These are phyloP conservation scores for Cladopsammia gracilis DNA, from an alignment of 64 coral and sea anemone genomes.

Conservation along the genomic window DNA sequence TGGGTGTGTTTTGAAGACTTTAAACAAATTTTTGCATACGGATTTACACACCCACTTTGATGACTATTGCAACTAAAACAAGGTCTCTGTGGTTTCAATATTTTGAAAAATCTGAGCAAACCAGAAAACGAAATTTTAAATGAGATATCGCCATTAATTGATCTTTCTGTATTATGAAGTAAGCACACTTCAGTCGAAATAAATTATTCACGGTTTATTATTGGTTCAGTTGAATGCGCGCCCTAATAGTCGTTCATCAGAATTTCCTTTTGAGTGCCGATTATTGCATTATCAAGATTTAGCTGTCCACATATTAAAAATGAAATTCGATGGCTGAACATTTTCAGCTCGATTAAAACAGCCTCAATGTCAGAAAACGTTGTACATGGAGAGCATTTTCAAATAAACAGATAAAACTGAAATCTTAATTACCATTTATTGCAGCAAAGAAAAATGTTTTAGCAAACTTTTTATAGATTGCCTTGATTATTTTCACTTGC, in stretches of 20 bases:
- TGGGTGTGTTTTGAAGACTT: constrained; percentile 6
- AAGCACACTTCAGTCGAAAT: too few species aligned
- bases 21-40: background rate
- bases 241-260: background rate
- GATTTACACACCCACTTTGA: too few species aligned
- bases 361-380: background rate
- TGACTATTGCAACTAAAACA: background rate
- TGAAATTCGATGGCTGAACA: background rate
- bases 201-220: background rate
- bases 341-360: background rate
- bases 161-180: background rate
- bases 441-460: background rate
- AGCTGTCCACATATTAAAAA: background rate
- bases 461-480: too few species aligned
- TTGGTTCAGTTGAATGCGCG: background rate
- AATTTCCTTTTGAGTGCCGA: constrained; percentile 3
- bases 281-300: background rate
- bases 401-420: background rate
- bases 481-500: too few species aligned
- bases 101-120: background rate
- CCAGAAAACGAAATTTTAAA: background rate
- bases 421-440: background rate
- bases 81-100: background rate
- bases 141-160: background rate
- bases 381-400: background rate